Evolutionary conservation across 2,888 invertebrate genomes (phyloP).

Genomic region (Cryptus armator): DNA sequence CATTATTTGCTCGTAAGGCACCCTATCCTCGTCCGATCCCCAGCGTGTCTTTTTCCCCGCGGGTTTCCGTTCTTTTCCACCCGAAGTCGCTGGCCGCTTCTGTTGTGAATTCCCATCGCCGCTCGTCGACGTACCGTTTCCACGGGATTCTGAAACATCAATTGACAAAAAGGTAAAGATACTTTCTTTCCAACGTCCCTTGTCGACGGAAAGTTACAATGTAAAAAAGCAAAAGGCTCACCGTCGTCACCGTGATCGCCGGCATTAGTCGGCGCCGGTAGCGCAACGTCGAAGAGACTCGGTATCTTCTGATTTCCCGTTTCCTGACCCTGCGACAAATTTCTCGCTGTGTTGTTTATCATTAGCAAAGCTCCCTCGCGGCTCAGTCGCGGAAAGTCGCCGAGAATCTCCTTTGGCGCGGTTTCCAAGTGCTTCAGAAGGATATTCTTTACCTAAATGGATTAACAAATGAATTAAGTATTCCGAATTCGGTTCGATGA

Average conservation of each 20-base stretch:
- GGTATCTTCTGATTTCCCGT: constrained; percentile 82
- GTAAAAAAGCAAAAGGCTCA: constrained; percentile 54
- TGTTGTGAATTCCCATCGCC: constrained; percentile 69
- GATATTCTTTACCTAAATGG: constrained; percentile 83
- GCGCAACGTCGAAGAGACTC: constrained; percentile 84
- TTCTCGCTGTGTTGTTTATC: constrained; percentile 83
- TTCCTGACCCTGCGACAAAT: constrained; percentile 79
- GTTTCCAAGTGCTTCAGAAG: constrained; percentile 92
- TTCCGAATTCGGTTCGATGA: too few relatives aligned
- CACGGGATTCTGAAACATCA: constrained; percentile 43
- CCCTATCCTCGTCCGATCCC: constrained; percentile 84
- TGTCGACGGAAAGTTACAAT: not conserved
- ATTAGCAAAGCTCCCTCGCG: constrained; percentile 91
- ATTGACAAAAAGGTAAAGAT: not conserved
- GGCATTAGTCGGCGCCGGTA: constrained; percentile 77
- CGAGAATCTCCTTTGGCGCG: constrained; percentile 95
- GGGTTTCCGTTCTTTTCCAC: constrained; percentile 80
- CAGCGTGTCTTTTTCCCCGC: constrained; percentile 83
- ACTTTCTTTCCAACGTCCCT: not conserved
- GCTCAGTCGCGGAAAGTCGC: constrained; percentile 94
- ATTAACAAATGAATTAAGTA: not conserved
- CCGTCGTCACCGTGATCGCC: constrained; percentile 78
- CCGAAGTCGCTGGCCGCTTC: constrained; percentile 69
- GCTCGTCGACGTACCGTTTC: constrained; percentile 24
- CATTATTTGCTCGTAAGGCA: constrained; percentile 83